A percentile compares a stretch with the other conserved stretches of the same genome.
Conservation (phyloP, 2,888 invertebrate genomes). For the Drosophila robusta region DNA sequence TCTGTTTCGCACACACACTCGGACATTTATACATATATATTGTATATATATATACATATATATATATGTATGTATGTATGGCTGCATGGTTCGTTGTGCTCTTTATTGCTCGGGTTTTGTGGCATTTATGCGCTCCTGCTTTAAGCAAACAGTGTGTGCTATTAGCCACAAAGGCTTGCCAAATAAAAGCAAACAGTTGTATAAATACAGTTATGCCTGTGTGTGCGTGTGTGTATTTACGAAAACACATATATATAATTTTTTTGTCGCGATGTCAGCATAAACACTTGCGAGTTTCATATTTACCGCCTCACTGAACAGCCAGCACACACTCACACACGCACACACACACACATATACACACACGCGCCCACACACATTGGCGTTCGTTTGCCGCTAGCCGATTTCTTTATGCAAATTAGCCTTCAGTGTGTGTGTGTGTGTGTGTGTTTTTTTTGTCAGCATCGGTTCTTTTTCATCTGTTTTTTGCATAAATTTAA, state of each 20-base stretch:
- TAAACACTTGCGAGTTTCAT: conserved; percentile 73
- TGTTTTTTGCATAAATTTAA: conserved; percentile 74
- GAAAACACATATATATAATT: conserved; percentile 8
- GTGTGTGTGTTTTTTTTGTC: conserved; percentile 7
- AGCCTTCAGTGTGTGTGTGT: conserved; percentile 46
- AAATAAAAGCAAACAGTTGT: conserved; percentile 62
- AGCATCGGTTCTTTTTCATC: conserved; percentile 29
- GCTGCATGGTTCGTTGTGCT: conserved; percentile 41
- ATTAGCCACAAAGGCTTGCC: conserved; percentile 70
- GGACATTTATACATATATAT: too few relatives aligned
- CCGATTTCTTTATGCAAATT: conserved; percentile 79
- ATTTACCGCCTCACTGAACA: conserved; percentile 70
- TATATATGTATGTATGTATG: background rate
- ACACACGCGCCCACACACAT: conserved; percentile 10
- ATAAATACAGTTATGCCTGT: conserved; percentile 22
- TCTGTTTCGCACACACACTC: background rate
- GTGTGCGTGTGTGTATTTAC: conserved; percentile 3
- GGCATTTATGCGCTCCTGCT: conserved; percentile 59
- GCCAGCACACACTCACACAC: conserved; percentile 12
- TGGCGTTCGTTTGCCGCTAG: conserved; percentile 49
- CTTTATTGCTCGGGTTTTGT: conserved; percentile 47
- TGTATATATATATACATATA: background rate
- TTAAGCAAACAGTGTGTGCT: conserved; percentile 59
- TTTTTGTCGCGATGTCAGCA: conserved; percentile 76
- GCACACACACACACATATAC: conserved; percentile 1